Evolutionary conservation across 2,888 invertebrate genomes (phyloP).

Genomic region (Omphaloscelis lunosa): DNA sequence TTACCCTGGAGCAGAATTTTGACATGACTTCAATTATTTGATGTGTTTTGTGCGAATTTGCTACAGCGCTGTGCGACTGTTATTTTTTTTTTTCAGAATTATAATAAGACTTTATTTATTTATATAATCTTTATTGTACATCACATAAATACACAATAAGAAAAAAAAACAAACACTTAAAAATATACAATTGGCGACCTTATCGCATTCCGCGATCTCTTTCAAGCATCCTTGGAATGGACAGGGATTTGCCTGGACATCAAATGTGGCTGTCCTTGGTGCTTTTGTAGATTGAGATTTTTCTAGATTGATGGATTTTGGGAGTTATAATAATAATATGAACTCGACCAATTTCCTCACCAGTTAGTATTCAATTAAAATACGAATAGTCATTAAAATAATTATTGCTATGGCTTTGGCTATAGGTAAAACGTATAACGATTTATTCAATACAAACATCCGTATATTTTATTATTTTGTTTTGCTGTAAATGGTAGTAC

Average conservation of each 20-base stretch:
- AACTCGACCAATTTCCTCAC: not conserved
- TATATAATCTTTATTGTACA: too few species aligned
- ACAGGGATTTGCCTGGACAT: too few species aligned
- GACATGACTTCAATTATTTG: not conserved
- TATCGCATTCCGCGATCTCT: too few species aligned
- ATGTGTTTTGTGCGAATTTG: slow-evolving; percentile 37
- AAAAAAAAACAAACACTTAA: too few species aligned
- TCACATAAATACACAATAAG: too few species aligned
- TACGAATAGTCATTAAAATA: not conserved
- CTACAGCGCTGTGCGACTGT: slow-evolving; percentile 41
- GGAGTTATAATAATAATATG: not conserved
- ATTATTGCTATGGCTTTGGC: not conserved
- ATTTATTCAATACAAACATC: not conserved
- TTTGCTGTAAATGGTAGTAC: not conserved
- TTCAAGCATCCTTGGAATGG: too few species aligned
- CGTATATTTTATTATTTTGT: not conserved
- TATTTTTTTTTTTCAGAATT: not conserved
- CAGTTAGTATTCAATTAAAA: not conserved
- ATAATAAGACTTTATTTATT: too few species aligned
- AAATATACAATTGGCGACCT: too few species aligned
- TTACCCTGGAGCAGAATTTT: not conserved
- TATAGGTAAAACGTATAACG: not conserved
- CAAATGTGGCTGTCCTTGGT: too few species aligned
- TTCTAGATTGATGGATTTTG: not conserved
- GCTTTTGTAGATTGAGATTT: too few species aligned